phyloP scores from a whole-genome alignment of 2,113 vertebrate species.

The Tursiops truncatus region DNA sequence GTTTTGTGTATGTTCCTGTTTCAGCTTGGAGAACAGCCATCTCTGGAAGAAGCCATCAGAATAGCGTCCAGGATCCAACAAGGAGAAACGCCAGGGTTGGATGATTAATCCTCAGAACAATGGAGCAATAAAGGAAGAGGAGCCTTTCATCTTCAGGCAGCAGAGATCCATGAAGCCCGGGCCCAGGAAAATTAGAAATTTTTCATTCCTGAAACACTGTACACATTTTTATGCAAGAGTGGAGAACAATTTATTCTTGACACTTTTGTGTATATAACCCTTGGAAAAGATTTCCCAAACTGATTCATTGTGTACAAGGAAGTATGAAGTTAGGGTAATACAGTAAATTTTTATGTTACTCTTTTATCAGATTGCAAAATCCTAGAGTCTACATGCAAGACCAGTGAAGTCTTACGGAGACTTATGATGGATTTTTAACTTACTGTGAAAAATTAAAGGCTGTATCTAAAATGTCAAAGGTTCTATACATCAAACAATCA shows the following conservation, averaged over 20 bases:
- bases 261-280: conserved; percentile 86
- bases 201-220: conserved; percentile 79
- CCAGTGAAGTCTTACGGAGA: conserved; percentile 61
- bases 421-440: conserved; percentile 80
- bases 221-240: conserved; percentile 85
- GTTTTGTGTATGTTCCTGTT: conserved; percentile 53
- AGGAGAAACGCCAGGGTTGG: conserved; percentile 96
- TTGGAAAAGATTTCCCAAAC: conserved; percentile 82
- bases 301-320: conserved; percentile 81
- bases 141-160: conserved; percentile 81
- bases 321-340: conserved; percentile 84
- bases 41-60: conserved; percentile 98
- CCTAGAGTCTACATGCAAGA: conserved; percentile 76
- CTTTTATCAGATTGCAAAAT: conserved; percentile 79
- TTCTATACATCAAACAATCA: conserved; percentile 78
- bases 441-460: conserved; percentile 80
- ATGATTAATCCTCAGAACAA: conserved; percentile 88
- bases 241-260: conserved; percentile 83
- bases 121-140: conserved; percentile 77
- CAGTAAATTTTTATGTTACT: conserved; percentile 80
- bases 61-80: conserved; percentile 99
- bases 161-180: conserved; percentile 79
- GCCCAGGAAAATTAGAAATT: conserved; percentile 76
- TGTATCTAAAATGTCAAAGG: conserved; percentile 78
- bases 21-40: conserved; percentile 97